Percentiles rank a stretch among this genome's conserved stretches.
Evolutionary conservation across 2,797 vertebrate genomes (phyloP).

Genomic region (Danio choprae): DNA sequence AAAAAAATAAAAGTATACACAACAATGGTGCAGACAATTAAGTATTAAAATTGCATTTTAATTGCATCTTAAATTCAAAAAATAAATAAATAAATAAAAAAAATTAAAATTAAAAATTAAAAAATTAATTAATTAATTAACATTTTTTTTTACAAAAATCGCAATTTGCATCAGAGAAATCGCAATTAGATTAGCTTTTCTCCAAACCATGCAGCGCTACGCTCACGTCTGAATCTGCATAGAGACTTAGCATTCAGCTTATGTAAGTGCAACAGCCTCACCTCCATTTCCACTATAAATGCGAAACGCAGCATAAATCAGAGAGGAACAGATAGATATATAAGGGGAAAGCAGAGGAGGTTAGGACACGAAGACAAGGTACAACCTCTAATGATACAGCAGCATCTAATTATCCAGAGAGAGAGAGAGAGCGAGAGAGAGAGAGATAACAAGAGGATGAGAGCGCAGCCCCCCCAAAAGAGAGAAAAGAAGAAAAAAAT

Average conservation of each 20-base stretch:
- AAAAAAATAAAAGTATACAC: no score
- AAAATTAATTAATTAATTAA: no score
- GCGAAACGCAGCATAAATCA: constrained; percentile 13
- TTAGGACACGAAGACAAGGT: constrained; percentile 27
- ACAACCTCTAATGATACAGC: constrained; percentile 41
- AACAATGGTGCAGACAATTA: no score
- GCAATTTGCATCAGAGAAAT: no score
- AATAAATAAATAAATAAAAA: no score
- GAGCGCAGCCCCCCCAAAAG: constrained; percentile 56
- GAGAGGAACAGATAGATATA: not conserved
- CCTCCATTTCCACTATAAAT: not conserved
- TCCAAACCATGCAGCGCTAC: no score
- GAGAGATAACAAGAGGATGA: constrained; percentile 56
- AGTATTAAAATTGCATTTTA: no score
- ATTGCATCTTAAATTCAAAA: no score
- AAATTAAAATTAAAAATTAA: no score
- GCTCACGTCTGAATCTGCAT: no score
- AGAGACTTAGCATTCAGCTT: not conserved
- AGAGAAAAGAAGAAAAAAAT: constrained; percentile 60
- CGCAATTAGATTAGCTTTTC: no score
- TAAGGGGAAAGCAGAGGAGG: constrained; percentile 1
- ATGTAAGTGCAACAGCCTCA: not conserved
- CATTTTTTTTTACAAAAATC: no score
- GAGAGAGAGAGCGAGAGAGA: not conserved
- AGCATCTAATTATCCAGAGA: constrained; percentile 36